Evolutionary conservation across 2,888 invertebrate species (phyloP).

Genomic region (Trissolcus brochymenae): DNA sequence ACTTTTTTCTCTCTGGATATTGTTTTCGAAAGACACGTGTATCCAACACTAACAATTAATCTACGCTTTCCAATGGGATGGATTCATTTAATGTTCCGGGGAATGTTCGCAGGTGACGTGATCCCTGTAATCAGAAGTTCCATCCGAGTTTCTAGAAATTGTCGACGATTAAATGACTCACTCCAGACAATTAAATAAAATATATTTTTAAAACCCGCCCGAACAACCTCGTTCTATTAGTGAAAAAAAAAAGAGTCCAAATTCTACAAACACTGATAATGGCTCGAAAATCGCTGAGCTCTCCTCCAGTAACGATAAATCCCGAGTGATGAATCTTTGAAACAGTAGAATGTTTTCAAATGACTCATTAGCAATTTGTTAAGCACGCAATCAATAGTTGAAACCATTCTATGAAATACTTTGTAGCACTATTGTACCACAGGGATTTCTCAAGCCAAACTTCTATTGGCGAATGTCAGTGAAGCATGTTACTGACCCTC

Average conservation of each 20-base stretch:
- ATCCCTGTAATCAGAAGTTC: slow-evolving; percentile 3
- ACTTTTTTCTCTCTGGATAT: not conserved
- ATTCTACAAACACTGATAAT: too few relatives aligned
- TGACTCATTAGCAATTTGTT: slow-evolving; percentile 49
- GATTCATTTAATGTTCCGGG: slow-evolving; percentile 28
- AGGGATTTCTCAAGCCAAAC: slow-evolving; percentile 65
- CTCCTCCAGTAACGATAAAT: not conserved
- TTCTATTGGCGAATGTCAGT: slow-evolving; percentile 67
- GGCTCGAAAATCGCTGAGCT: not conserved
- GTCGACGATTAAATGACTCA: too few relatives aligned
- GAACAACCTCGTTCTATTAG: too few relatives aligned
- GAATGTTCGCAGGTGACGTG: slow-evolving; percentile 14
- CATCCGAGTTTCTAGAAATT: too few relatives aligned
- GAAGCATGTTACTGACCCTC: slow-evolving; percentile 67
- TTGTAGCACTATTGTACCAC: slow-evolving; percentile 62
- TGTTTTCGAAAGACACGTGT: slow-evolving; percentile 13
- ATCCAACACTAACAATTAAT: slow-evolving; percentile 15
- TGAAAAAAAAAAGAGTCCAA: too few relatives aligned
- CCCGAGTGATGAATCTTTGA: slow-evolving; percentile 16
- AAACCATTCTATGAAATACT: slow-evolving; percentile 59
- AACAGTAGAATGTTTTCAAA: slow-evolving; percentile 17
- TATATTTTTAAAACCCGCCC: too few relatives aligned
- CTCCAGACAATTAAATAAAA: too few relatives aligned
- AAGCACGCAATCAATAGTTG: slow-evolving; percentile 31
- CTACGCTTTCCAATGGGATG: slow-evolving; percentile 2